Percentiles rank a stretch among this genome's conserved stretches.
Evolutionary conservation across 2,888 invertebrate genomes (phyloP).

Genomic region (Galeruca laticollis): DNA sequence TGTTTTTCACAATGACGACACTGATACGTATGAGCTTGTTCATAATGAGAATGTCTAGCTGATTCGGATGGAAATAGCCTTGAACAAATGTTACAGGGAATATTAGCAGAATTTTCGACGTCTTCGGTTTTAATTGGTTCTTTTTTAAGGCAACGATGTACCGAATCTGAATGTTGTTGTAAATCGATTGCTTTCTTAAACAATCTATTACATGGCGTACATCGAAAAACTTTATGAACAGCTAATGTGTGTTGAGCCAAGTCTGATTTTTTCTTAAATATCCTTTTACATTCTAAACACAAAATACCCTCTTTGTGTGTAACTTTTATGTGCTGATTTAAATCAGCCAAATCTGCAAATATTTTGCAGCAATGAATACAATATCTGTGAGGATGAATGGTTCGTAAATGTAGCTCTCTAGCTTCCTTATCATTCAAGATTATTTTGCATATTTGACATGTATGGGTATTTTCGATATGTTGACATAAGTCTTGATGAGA

Average conservation of each 20-base stretch:
- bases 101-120: too few species aligned
- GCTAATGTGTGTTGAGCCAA: background rate
- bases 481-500: background rate
- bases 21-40: background rate
- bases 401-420: constrained; percentile 1
- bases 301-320: too few species aligned
- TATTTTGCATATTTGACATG: background rate
- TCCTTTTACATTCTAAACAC: background rate
- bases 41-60: background rate
- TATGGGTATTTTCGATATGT: background rate
- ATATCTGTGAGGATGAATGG: background rate
- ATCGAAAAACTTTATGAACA: background rate
- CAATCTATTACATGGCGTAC: too few species aligned
- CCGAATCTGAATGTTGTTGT: too few species aligned
- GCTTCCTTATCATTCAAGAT: background rate
- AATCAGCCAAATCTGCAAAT: background rate
- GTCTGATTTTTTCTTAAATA: background rate
- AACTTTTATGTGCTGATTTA: background rate
- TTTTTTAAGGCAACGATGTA: too few species aligned
- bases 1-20: background rate
- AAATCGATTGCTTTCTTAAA: background rate
- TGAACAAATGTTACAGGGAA: background rate
- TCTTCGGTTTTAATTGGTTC: too few species aligned
- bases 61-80: background rate
- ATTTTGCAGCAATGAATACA: constrained; percentile 1